These are phyloP conservation scores for Rhagonycha lutea DNA, from an alignment of 2,888 invertebrate genomes.

Conservation along the genomic window DNA sequence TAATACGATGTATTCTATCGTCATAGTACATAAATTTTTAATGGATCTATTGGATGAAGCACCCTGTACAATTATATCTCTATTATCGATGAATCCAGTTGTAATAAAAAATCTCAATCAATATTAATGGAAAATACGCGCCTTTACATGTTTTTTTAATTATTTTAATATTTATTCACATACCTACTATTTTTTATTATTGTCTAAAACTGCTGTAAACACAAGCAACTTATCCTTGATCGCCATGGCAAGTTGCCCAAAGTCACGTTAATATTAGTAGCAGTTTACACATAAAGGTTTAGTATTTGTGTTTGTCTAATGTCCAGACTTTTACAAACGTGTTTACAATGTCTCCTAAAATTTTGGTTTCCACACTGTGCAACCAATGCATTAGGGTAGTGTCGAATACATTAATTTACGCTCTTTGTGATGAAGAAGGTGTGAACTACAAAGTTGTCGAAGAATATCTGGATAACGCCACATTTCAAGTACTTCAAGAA, in stretches of 20 bases:
- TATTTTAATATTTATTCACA: not conserved
- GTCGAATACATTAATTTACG: slow-evolving; percentile 65
- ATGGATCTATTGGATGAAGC: no score
- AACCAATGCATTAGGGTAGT: slow-evolving; percentile 64
- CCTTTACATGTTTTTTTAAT: not conserved
- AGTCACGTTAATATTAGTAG: slow-evolving; percentile 8
- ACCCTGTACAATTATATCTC: no score
- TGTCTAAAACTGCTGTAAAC: not conserved
- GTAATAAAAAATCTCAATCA: no score
- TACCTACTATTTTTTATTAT: not conserved
- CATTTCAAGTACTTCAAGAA: slow-evolving; percentile 71
- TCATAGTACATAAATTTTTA: no score
- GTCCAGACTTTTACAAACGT: not conserved
- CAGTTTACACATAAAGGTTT: slow-evolving; percentile 3
- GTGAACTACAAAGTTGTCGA: slow-evolving; percentile 55
- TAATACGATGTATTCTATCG: no score
- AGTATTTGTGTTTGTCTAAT: not conserved
- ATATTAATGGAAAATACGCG: not conserved
- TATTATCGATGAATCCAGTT: no score
- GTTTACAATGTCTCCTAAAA: slow-evolving; percentile 66
- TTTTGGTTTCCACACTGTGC: slow-evolving; percentile 63
- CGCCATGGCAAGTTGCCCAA: slow-evolving; percentile 18
- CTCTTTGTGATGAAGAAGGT: slow-evolving; percentile 64
- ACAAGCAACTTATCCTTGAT: slow-evolving; percentile 10
- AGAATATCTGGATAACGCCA: slow-evolving; percentile 55